A percentile compares a stretch with the other conserved stretches of the same genome.
Conservation (phyloP, 2,797 vertebrate genomes). For the Ctenosaura bakeri region DNA sequence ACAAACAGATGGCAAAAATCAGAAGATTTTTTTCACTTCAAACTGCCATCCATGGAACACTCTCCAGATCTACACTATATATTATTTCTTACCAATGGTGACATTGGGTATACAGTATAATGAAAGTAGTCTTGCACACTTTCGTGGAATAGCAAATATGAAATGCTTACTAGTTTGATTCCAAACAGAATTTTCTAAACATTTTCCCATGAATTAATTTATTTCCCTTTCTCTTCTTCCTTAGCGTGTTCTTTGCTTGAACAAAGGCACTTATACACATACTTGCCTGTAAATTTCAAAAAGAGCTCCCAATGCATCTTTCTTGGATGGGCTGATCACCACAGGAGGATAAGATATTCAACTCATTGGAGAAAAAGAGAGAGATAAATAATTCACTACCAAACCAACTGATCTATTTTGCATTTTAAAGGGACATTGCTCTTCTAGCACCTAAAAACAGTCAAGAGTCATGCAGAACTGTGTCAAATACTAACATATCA, state of each 20-base stretch:
- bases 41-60: not conserved
- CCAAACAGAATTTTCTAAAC: constrained; percentile 40
- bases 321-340: constrained; percentile 43
- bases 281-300: constrained; percentile 47
- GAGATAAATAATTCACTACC: constrained; percentile 59
- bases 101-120: too few species aligned
- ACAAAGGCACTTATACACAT: constrained; percentile 37
- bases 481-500: constrained; percentile 7
- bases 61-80: not conserved
- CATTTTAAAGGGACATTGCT: constrained; percentile 32
- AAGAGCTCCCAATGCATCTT: constrained; percentile 33
- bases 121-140: not conserved
- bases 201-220: constrained; percentile 47
- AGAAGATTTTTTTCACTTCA: not conserved
- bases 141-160: not conserved
- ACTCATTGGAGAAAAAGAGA: constrained; percentile 21
- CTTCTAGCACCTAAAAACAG: not conserved
- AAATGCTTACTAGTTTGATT: constrained; percentile 34
- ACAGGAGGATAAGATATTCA: constrained; percentile 39
- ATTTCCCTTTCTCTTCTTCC: constrained; percentile 48
- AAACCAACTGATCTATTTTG: constrained; percentile 24
- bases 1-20: too few species aligned
- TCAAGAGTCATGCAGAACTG: not conserved
- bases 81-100: not conserved
- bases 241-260: constrained; percentile 46